A percentile compares a stretch with the other conserved stretches of the same genome.
These are phyloP conservation scores for Synanthedon tipuliformis DNA, from an alignment of 2,888 invertebrate genomes.

Conservation along the genomic window DNA sequence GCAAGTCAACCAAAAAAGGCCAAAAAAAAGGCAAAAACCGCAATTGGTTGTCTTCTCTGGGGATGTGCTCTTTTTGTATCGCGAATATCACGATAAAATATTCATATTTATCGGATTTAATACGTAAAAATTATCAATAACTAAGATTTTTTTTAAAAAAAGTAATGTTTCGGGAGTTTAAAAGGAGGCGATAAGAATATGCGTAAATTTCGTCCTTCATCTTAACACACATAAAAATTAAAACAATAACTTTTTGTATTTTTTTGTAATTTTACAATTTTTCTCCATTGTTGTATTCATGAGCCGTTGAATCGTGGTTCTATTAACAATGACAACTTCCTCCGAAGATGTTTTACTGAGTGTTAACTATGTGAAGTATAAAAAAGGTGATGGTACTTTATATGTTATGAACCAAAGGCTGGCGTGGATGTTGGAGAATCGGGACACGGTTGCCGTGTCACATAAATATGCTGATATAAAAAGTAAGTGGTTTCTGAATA, in stretches of 20 bases:
- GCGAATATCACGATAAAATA: background rate
- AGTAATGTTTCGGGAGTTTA: background rate
- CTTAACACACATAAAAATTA: background rate
- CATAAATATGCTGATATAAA: constrained; percentile 96
- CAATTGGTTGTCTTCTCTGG: background rate
- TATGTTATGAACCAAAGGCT: constrained; percentile 96
- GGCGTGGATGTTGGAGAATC: constrained; percentile 95
- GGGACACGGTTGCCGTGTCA: constrained; percentile 91
- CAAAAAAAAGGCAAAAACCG: background rate
- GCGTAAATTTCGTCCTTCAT: background rate
- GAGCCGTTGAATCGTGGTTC: background rate
- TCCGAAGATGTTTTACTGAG: constrained; percentile 96
- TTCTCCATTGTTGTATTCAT: background rate
- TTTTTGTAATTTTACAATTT: constrained; percentile 1
- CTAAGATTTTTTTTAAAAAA: background rate
- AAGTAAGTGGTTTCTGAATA: constrained; percentile 69
- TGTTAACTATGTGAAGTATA: constrained; percentile 91
- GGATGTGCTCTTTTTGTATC: background rate
- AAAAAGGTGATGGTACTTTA: constrained; percentile 95
- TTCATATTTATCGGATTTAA: background rate
- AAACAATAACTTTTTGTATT: background rate
- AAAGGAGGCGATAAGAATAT: background rate
- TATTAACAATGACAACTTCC: constrained; percentile 78
- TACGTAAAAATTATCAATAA: too few species aligned
- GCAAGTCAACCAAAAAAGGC: background rate